Evolutionary conservation across 2,113 vertebrate genomes (phyloP).

Genomic region (Limnothrissa miodon): DNA sequence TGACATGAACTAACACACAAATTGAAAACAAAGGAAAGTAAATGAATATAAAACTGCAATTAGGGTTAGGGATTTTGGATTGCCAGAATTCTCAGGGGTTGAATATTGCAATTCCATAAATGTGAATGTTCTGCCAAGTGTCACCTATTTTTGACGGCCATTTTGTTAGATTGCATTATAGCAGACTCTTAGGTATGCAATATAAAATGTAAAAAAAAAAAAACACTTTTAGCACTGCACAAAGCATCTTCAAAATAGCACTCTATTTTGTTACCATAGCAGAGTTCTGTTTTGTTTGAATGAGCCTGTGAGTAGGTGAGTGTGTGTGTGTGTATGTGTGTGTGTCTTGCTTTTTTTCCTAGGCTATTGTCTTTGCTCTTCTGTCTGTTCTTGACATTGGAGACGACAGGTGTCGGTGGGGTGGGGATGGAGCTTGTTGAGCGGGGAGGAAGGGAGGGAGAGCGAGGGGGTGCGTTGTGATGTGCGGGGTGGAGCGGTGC

Average conservation of each 20-base stretch:
- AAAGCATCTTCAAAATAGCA: neutral
- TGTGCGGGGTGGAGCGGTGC: constrained; percentile 13
- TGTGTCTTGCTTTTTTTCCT: constrained; percentile 63
- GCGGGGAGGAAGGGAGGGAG: neutral
- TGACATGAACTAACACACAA: neutral
- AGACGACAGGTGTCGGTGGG: constrained; percentile 74
- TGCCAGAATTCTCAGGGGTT: neutral
- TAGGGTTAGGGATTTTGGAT: neutral
- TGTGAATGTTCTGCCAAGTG: neutral
- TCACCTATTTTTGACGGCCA: neutral
- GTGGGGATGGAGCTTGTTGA: constrained; percentile 47
- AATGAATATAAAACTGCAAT: neutral
- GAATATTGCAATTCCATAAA: neutral
- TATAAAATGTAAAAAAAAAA: neutral
- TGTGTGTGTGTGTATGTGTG: constrained; percentile 41
- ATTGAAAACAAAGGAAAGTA: neutral
- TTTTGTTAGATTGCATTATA: neutral
- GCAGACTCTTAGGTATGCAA: neutral
- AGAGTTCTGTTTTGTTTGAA: neutral
- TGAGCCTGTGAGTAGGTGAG: constrained; percentile 58
- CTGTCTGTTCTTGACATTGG: constrained; percentile 67
- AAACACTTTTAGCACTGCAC: neutral
- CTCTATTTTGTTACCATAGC: neutral
- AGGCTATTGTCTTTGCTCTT: constrained; percentile 62
- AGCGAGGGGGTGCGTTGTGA: neutral